Percentiles rank a stretch among this genome's conserved stretches.
Conservation (phyloP, 2,797 vertebrate genomes). For the Acrossocheilus wenchowensis region DNA sequence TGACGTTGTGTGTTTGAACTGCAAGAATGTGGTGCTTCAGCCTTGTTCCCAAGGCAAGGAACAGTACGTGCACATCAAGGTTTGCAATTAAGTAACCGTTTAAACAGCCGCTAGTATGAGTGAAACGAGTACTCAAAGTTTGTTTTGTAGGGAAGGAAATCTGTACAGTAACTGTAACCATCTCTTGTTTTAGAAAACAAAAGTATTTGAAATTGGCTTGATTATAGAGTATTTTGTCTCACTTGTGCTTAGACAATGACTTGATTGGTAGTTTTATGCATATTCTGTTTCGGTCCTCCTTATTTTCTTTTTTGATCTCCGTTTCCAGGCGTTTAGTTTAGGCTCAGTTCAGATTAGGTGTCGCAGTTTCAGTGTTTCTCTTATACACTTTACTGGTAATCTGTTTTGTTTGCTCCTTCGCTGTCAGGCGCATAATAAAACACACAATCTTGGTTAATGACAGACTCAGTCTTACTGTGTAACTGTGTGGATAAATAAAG, state of each 20-base stretch:
- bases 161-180: not conserved
- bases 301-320: not conserved
- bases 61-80: constrained; percentile 59
- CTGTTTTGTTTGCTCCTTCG: constrained; percentile 24
- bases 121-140: constrained; percentile 17
- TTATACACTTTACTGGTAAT: constrained; percentile 2
- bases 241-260: not conserved
- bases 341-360: constrained; percentile 5
- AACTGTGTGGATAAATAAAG: constrained; percentile 62
- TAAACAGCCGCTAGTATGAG: constrained; percentile 16
- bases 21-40: constrained; percentile 53
- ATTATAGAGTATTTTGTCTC: constrained; percentile 2
- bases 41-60: constrained; percentile 63
- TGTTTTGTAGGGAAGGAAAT: constrained; percentile 1
- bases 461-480: constrained; percentile 57
- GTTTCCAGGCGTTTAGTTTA: not conserved
- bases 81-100: constrained; percentile 44
- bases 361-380: not conserved
- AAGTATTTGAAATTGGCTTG: not conserved
- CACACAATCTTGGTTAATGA: constrained; percentile 57
- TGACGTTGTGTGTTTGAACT: constrained; percentile 9
- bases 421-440: constrained; percentile 4
- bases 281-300: not conserved
- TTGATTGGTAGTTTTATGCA: not conserved
- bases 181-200: not conserved